These are phyloP conservation scores for Ephydatia muelleri DNA, from an alignment of 37 sponge, comb jelly and placozoan genomes.

Conservation along the genomic window DNA sequence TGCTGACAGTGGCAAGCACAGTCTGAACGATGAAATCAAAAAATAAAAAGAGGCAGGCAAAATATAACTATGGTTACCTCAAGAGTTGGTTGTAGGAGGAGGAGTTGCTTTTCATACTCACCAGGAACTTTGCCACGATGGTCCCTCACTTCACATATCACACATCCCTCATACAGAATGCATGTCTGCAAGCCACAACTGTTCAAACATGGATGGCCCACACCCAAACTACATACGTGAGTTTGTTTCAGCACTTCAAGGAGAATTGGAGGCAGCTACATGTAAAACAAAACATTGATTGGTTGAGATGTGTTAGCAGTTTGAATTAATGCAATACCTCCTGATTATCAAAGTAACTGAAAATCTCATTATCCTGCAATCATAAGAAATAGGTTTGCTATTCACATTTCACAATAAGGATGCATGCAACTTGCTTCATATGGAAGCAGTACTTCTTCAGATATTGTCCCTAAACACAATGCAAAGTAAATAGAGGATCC, in stretches of 20 bases:
- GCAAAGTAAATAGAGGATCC: neutral
- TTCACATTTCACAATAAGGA: neutral
- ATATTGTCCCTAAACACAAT: slow-evolving; percentile 10
- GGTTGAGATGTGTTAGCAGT: no score
- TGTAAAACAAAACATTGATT: neutral
- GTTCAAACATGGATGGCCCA: neutral
- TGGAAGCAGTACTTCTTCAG: slow-evolving; percentile 52
- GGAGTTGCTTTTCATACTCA: slow-evolving; percentile 40
- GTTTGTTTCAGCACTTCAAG: slow-evolving; percentile 55
- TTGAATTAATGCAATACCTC: slow-evolving; percentile 38
- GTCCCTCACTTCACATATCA: slow-evolving; percentile 76
- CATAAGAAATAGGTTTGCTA: neutral
- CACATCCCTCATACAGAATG: slow-evolving; percentile 60
- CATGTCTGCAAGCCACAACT: slow-evolving; percentile 9
- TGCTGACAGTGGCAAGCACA: slow-evolving; percentile 31
- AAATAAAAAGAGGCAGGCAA: neutral
- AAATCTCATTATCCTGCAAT: slow-evolving; percentile 66
- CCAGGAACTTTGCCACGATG: slow-evolving; percentile 31
- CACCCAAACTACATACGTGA: slow-evolving; percentile 16
- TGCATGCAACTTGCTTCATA: slow-evolving; percentile 38
- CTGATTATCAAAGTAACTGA: slow-evolving; percentile 72
- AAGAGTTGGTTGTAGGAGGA: slow-evolving; percentile 60
- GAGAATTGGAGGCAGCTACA: slow-evolving; percentile 75
- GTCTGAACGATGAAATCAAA: slow-evolving; percentile 23
- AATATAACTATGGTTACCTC: slow-evolving; percentile 38